Evolutionary conservation across 2,113 vertebrate species (phyloP).

Genomic region (Neotragus moschatus): DNA sequence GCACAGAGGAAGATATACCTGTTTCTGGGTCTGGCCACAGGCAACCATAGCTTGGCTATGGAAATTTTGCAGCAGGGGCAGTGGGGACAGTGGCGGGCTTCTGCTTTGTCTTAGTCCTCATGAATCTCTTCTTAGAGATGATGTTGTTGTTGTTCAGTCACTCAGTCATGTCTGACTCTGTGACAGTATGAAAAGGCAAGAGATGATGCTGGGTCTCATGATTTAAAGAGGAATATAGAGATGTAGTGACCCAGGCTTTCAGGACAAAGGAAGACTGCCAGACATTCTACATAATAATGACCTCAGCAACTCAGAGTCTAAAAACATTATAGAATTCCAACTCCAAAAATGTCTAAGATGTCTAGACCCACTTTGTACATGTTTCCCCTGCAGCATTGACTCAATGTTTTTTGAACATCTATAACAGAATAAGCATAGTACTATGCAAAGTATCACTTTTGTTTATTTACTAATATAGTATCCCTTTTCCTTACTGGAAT

Average conservation of each 20-base stretch:
- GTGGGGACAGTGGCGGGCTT: not conserved
- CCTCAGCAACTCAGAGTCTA: not conserved
- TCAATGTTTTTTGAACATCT: not conserved
- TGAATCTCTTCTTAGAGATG: not conserved
- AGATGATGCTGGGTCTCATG: not conserved
- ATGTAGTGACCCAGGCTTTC: not conserved
- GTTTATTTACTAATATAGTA: not conserved
- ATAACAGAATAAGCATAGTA: not conserved
- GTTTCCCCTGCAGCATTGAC: not conserved
- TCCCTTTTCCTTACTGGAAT: not conserved
- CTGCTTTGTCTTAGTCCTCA: not conserved
- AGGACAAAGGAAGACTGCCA: not conserved
- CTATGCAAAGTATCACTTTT: not conserved
- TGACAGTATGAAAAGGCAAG: not conserved
- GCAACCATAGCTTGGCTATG: not conserved
- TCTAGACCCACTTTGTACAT: accelerated
- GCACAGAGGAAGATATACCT: not conserved
- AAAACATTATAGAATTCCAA: not conserved
- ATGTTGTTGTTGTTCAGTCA: not conserved
- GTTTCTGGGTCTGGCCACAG: not conserved
- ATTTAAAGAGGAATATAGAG: not conserved
- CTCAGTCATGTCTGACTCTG: not conserved
- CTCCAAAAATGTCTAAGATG: not conserved
- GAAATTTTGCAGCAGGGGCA: not conserved
- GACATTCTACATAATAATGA: not conserved